Evolutionary conservation across 2,113 vertebrate genomes (phyloP).

Genomic region (Platichthys flesus): DNA sequence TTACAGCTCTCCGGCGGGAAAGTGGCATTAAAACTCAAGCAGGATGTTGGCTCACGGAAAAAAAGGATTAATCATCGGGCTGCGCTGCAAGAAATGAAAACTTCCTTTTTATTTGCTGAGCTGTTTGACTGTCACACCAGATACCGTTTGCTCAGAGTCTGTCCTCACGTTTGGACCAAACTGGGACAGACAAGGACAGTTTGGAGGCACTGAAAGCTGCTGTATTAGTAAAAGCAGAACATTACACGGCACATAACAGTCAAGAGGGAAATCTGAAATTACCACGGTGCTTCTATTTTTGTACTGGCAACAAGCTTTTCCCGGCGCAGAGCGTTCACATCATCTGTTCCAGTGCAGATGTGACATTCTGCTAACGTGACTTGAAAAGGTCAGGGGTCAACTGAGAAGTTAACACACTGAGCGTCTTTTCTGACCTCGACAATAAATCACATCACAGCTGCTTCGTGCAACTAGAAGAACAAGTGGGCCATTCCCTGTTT

Average conservation of each 20-base stretch:
- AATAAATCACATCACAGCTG: slow-evolving; percentile 3
- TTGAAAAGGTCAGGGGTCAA: slow-evolving; percentile 20
- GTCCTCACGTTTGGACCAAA: no score
- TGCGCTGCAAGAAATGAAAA: slow-evolving; percentile 3
- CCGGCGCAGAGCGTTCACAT: neutral
- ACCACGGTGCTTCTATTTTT: slow-evolving; percentile 20
- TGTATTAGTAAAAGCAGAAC: slow-evolving; percentile 10
- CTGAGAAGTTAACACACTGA: slow-evolving; percentile 7
- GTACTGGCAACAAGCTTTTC: slow-evolving; percentile 21
- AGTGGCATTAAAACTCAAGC: slow-evolving; percentile 15
- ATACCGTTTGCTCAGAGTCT: no score
- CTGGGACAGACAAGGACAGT: no score
- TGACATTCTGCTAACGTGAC: neutral
- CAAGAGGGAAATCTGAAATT: slow-evolving; percentile 37
- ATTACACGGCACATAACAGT: slow-evolving; percentile 10
- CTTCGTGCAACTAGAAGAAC: neutral
- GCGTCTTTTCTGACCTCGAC: slow-evolving; percentile 1
- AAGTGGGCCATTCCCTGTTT: no score
- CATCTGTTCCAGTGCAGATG: slow-evolving; percentile 1
- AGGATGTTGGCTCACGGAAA: slow-evolving; percentile 9
- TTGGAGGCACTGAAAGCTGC: slow-evolving; percentile 15
- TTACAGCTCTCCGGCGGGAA: slow-evolving; percentile 11
- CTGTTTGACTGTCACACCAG: no score
- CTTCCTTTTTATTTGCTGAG: slow-evolving; percentile 37
- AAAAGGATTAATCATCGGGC: slow-evolving; percentile 5